A percentile compares a stretch with the other conserved stretches of the same genome.
phyloP scores from a whole-genome alignment of 2,797 vertebrate genomes.

The Orientallactaga sibirica region DNA sequence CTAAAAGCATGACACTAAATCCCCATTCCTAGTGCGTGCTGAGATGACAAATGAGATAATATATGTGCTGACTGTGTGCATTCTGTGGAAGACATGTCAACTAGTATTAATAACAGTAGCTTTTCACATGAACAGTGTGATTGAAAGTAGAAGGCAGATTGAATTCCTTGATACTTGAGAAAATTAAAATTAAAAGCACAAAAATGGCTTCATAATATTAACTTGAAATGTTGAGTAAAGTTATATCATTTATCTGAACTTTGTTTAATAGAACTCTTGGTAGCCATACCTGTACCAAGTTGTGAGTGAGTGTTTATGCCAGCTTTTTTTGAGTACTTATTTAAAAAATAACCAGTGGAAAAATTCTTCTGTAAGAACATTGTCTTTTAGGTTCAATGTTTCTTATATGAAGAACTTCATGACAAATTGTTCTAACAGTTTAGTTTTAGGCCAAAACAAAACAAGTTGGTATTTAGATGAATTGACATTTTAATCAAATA shows the following conservation, averaged over 20 bases:
- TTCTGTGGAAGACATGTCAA: background rate
- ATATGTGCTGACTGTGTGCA: background rate
- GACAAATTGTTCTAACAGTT: slow-evolving; percentile 7
- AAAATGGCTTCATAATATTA: slow-evolving; percentile 8
- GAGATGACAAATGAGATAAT: slow-evolving; percentile 36
- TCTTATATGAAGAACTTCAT: slow-evolving; percentile 13
- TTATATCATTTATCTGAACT: background rate
- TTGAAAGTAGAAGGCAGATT: slow-evolving; percentile 14
- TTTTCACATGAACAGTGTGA: slow-evolving; percentile 3
- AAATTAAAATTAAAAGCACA: slow-evolving; percentile 9
- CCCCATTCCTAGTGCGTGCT: background rate
- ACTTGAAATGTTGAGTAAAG: slow-evolving; percentile 31
- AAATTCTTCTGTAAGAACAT: background rate
- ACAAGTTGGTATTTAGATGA: background rate
- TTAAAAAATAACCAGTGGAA: background rate
- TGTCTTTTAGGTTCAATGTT: background rate
- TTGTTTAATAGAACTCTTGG: background rate
- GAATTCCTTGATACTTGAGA: background rate
- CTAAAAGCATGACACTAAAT: background rate
- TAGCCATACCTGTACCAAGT: background rate
- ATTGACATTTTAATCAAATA: slow-evolving; percentile 21
- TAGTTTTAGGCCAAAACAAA: slow-evolving; percentile 14
- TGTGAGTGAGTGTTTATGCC: slow-evolving; percentile 18
- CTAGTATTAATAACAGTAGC: background rate
- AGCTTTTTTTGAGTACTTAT: background rate